Base-by-base conservation (phyloP, 2,888 invertebrate genomes). In the Harpalus rubripes region DNA sequence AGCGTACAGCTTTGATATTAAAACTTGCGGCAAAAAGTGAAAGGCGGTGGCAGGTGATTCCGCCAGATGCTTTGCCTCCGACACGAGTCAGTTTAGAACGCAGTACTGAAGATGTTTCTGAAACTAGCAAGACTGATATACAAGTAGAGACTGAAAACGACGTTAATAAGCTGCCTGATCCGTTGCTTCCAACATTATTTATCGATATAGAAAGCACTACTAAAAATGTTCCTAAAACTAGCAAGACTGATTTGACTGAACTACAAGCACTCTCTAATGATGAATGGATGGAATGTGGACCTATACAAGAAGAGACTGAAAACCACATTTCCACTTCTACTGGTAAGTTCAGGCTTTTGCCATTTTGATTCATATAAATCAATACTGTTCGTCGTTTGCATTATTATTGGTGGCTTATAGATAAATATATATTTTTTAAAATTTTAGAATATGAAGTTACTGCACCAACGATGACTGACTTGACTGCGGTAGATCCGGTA, bases 121-220 rank as follows among this genome's bases (percentile, higher is more conserved):
- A 68, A 68, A 68, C 68, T 22, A 68, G 68, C 68, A 68, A 68
- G 68, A 68, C 68, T 68, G 68, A 68, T 68, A 68, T 68, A 68
- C 68, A 68, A 26, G 0, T 68, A 68, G 68, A 68, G 68, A 68
- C 18, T 68, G 68, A 68, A 68, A 68, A 68, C 68, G 32, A 68
- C 32, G 68, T 68, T 68, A 26, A 68, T 68, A 10, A 68, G 68
- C 44, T 22, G 68, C 32, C 68, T 68, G 68, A 68, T 26, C 26
- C 68, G 32, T 68, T 68, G 68, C 68, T 68, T 68, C 32, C 68
- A 68, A 68, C 68, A 68, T 68, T 68, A 68, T 68, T 68, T 26
- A 10, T 22, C 8, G 68, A 68, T 68, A 68, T 32, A 68, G 68
- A 68, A 68, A 68, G 68, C 68, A 7, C 26, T 68, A 68, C 12